Conservation (phyloP, 2,888 invertebrate species). For the Drosophila ustulata region DNA sequence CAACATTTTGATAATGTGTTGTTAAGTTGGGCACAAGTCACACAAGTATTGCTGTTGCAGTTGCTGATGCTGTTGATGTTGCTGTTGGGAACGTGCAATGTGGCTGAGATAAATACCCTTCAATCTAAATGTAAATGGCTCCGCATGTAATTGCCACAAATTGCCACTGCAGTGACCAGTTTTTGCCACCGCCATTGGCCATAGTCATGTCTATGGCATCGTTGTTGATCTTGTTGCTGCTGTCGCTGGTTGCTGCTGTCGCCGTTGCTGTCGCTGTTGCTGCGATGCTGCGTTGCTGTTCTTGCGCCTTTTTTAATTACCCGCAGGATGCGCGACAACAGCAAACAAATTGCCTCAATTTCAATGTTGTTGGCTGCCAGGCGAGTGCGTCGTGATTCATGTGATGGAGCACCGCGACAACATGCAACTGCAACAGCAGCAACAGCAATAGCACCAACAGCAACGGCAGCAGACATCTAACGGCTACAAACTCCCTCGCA, state of each 20-base stretch:
- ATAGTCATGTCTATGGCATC: conserved; percentile 67
- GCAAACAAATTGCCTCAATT: conserved; percentile 82
- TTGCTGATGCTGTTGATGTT: conserved; percentile 15
- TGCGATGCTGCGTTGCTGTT: conserved; percentile 63
- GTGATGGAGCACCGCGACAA: conserved; percentile 74
- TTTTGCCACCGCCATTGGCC: conserved; percentile 73
- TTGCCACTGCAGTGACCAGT: conserved; percentile 82
- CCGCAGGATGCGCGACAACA: conserved; percentile 82
- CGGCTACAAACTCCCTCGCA: conserved; percentile 69
- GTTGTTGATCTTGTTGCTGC: conserved; percentile 52
- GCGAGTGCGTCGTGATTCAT: conserved; percentile 77
- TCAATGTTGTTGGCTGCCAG: conserved; percentile 77
- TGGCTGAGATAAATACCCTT: conserved; percentile 80
- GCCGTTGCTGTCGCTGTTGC: conserved; percentile 18
- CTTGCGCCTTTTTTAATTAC: conserved; percentile 81
- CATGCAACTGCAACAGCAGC: conserved; percentile 64
- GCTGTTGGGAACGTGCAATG: conserved; percentile 48
- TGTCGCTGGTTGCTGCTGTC: conserved; percentile 38
- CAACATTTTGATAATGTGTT: conserved; percentile 60
- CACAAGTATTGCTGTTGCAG: background rate
- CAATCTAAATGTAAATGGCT: conserved; percentile 83
- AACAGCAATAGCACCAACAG: conserved; percentile 43
- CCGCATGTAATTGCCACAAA: conserved; percentile 83
- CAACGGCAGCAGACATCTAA: conserved; percentile 65
- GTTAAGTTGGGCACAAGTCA: conserved; percentile 38